Evolutionary conservation across 2,113 vertebrate species (phyloP), one percentile per base, ranked within the genome.

Genomic region (Zapornia atra): DNA sequence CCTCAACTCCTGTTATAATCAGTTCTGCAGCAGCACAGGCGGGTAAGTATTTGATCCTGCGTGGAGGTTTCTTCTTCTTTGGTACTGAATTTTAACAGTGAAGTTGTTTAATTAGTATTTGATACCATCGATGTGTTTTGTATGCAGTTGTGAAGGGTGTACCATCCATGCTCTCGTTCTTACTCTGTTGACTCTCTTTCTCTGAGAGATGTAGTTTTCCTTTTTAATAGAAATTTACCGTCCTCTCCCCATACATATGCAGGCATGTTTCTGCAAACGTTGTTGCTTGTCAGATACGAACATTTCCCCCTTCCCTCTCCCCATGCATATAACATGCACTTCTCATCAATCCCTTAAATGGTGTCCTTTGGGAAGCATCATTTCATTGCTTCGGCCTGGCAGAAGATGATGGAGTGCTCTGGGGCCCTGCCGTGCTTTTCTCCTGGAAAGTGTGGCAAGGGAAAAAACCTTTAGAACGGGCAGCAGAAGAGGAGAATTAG

Each of bases 11-110:
- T 90, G 99, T 99, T 77, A 98, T 99, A 79, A 99, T 99, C 90
- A 99, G 99, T 92, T 98, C 99, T 91, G 99, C 99, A 60, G 99
- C 99, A 77, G 99, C 99, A 73, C 99, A 99, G 92, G 99, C 99
- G 95, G 99, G 99, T 99, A 97, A 95, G 97, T 97, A 17, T 51
- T 82, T 75, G n/a, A 80, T 81, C 51, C 59, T 15, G 42, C 24
- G 12, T 54, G 63, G 50, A 79, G 26, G 46, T 66, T 94, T 59
- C 44, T 96, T 40, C 26, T 10, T 22, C 25, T 85, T 87, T 6
- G 71, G 12, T 82, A 26, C 12, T 69, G 56, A 63, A 46, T 50
- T 56, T 63, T 83, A 61, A 28, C 20, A 44, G 33, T 75, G 38
- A 17, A 40, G 17, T 51, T 53, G 16, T 21, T 60, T 84, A 59